Evolutionary conservation across 2,797 vertebrate genomes (phyloP).

Genomic region (Rhinatrema bivittatum): DNA sequence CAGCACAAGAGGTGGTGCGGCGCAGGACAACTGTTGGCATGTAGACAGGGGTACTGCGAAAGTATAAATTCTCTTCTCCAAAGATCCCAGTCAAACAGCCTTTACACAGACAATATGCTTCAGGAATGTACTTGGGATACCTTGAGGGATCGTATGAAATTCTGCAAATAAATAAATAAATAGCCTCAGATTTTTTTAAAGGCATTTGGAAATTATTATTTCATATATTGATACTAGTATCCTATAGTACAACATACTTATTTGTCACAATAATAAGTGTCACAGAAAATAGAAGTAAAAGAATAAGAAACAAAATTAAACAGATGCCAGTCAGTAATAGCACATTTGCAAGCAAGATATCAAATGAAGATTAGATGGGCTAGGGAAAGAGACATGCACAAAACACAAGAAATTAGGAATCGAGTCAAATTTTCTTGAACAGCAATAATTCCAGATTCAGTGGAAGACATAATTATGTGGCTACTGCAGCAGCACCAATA

Average conservation of each 20-base stretch:
- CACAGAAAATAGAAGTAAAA: no score
- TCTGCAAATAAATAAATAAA: slow-evolving; percentile 42
- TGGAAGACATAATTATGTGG: no score
- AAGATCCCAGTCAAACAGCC: slow-evolving; percentile 73
- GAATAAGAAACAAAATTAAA: no score
- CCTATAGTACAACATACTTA: background rate
- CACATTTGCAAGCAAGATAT: no score
- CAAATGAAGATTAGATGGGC: no score
- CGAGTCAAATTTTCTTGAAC: no score
- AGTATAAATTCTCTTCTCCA: slow-evolving; percentile 66
- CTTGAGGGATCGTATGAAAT: slow-evolving; percentile 74
- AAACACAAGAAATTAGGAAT: no score
- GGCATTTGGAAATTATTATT: background rate
- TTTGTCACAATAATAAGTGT: no score
- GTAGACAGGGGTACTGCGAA: slow-evolving; percentile 78
- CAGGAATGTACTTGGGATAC: slow-evolving; percentile 82
- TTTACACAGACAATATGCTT: slow-evolving; percentile 87
- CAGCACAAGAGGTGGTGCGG: slow-evolving; percentile 64
- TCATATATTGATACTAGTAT: background rate
- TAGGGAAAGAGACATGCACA: no score
- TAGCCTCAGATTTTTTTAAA: background rate
- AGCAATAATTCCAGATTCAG: no score
- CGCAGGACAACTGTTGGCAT: slow-evolving; percentile 78
- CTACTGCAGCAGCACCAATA: no score
- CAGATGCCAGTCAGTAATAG: no score